Evolutionary conservation across 2,888 invertebrate genomes (phyloP).

Genomic region (Drosophila ochracea): DNA sequence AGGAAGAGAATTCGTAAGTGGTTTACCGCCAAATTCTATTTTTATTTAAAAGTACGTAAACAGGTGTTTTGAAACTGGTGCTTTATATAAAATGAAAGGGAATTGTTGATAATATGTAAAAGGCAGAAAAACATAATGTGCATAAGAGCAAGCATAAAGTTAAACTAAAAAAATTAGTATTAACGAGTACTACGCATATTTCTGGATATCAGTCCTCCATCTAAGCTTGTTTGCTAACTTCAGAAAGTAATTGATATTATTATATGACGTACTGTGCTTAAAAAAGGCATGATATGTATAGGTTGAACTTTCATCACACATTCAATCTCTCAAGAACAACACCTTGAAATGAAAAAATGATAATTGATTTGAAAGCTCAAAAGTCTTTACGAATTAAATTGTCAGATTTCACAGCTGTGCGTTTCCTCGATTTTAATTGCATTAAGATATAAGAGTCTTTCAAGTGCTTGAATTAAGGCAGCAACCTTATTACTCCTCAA

Average conservation of each 20-base stretch:
- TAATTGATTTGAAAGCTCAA: conserved; percentile 20
- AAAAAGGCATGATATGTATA: background rate
- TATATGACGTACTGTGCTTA: background rate
- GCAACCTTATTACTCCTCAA: conserved; percentile 61
- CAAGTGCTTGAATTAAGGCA: conserved; percentile 59
- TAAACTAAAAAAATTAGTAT: background rate
- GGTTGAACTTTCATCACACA: background rate
- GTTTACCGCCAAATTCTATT: conserved; percentile 11
- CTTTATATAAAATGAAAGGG: background rate
- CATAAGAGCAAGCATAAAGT: background rate
- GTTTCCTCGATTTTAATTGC: conserved; percentile 24
- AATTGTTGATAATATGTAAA: background rate
- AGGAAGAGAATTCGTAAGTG: background rate
- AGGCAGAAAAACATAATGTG: background rate
- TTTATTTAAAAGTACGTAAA: background rate
- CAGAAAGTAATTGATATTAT: background rate
- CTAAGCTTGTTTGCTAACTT: background rate
- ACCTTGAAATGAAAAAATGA: background rate
- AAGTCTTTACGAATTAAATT: conserved; percentile 21
- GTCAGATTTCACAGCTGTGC: conserved; percentile 31
- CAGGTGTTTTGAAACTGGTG: conserved; percentile 5
- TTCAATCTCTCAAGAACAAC: background rate
- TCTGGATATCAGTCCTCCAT: rapidly evolving
- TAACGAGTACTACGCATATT: background rate
- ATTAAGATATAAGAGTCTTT: conserved; percentile 31